phyloP scores from a whole-genome alignment of 2,797 vertebrate genomes.

The Iguana delicatissima region DNA sequence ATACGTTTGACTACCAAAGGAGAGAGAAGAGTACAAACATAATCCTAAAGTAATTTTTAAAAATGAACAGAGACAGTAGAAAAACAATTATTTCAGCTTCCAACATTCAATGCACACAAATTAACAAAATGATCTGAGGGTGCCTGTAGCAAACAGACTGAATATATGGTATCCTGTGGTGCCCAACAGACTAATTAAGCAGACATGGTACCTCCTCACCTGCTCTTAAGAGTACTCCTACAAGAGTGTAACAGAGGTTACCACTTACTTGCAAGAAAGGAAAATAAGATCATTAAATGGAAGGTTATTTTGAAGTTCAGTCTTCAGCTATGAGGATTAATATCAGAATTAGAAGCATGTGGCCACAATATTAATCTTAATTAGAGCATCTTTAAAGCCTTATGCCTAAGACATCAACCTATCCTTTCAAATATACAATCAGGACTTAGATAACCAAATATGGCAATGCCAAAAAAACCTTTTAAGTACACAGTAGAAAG shows the following conservation, averaged over 20 bases:
- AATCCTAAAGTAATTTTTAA: background rate
- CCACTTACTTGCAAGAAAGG: background rate
- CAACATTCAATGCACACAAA: background rate
- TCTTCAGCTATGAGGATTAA: background rate
- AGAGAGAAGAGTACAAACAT: background rate
- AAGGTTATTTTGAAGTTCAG: slow-evolving; percentile 4
- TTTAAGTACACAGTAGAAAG: background rate
- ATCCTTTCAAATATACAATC: background rate
- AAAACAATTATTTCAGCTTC: accelerated
- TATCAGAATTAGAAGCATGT: slow-evolving; percentile 7
- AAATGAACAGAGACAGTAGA: background rate
- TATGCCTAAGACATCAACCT: background rate
- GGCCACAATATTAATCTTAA: background rate
- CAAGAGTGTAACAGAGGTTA: background rate
- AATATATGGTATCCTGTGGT: background rate
- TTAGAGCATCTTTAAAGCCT: background rate
- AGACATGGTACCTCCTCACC: background rate
- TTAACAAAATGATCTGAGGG: background rate
- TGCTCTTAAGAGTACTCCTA: background rate
- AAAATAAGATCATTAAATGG: background rate
- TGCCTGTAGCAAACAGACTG: background rate
- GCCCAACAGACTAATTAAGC: background rate
- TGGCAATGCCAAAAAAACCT: background rate
- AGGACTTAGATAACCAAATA: background rate
- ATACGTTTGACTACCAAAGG: background rate